These are phyloP conservation scores for Pygoscelis adeliae DNA, from an alignment of 2,113 vertebrate species.

Conservation along the genomic window DNA sequence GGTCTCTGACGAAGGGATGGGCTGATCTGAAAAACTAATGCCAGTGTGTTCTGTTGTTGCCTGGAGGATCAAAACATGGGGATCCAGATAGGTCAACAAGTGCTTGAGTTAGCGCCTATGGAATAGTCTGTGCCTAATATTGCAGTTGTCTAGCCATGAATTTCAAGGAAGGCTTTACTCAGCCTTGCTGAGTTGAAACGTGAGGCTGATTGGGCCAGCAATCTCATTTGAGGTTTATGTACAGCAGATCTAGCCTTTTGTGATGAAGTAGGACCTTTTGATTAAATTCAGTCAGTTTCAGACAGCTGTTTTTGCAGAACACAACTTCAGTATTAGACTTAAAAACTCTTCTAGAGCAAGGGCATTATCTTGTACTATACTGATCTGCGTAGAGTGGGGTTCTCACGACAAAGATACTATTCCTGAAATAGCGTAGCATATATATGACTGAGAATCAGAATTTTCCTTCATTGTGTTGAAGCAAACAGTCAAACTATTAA, in stretches of 20 bases:
- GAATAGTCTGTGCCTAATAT: neutral
- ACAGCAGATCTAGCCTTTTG: neutral
- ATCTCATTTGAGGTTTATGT: neutral
- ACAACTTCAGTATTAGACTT: rapidly evolving
- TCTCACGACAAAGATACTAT: neutral
- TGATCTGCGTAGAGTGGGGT: no score
- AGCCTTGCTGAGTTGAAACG: neutral
- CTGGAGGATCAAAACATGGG: neutral
- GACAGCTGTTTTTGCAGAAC: neutral
- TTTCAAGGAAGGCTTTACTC: neutral
- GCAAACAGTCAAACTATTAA: neutral
- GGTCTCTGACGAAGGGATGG: neutral
- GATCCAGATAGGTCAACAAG: neutral
- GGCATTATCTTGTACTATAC: neutral
- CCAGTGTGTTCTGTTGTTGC: neutral
- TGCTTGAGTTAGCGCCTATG: neutral
- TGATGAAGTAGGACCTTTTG: neutral
- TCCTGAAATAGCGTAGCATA: neutral
- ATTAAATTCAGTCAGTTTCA: neutral
- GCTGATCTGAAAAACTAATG: neutral
- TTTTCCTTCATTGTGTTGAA: neutral
- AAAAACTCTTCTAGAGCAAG: neutral
- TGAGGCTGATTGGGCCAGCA: neutral
- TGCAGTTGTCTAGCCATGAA: neutral
- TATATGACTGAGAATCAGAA: neutral